A percentile compares a stretch with the other conserved stretches of the same genome.
Conservation (phyloP, 2,888 invertebrate genomes). For the Leucophora obtusa region DNA sequence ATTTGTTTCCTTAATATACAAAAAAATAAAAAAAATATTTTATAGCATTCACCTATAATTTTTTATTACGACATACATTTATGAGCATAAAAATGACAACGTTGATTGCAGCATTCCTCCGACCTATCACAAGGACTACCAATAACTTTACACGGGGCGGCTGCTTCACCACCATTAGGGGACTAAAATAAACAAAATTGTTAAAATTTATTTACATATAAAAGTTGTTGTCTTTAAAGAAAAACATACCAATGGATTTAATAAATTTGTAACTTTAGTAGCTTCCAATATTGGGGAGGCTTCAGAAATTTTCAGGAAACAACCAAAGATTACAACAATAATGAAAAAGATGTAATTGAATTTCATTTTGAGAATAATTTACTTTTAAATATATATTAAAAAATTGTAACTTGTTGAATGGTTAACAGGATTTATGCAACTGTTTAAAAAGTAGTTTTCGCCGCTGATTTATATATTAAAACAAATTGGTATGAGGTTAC, state of each 20-base stretch:
- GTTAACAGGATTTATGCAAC: not conserved
- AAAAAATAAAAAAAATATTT: not conserved
- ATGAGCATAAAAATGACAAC: slow-evolving; percentile 26
- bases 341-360: not conserved
- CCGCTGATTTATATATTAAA: slow-evolving; percentile 4
- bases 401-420: not conserved
- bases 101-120: slow-evolving; percentile 17
- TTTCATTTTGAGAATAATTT: not conserved
- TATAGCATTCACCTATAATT: not conserved
- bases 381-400: not conserved
- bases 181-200: not conserved
- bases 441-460: not conserved
- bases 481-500: not conserved
- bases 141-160: not conserved
- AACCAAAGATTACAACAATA: not conserved
- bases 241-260: not conserved
- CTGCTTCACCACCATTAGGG: not conserved
- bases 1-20: too few relatives aligned
- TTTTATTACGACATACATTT: slow-evolving; percentile 6
- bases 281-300: not conserved
- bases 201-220: not conserved
- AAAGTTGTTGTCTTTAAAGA: not conserved
- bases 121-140: slow-evolving; percentile 4
- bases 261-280: not conserved
- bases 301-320: not conserved